These are phyloP conservation scores for Centropus bengalensis DNA, from an alignment of 2,113 vertebrate species.

Conservation along the genomic window DNA sequence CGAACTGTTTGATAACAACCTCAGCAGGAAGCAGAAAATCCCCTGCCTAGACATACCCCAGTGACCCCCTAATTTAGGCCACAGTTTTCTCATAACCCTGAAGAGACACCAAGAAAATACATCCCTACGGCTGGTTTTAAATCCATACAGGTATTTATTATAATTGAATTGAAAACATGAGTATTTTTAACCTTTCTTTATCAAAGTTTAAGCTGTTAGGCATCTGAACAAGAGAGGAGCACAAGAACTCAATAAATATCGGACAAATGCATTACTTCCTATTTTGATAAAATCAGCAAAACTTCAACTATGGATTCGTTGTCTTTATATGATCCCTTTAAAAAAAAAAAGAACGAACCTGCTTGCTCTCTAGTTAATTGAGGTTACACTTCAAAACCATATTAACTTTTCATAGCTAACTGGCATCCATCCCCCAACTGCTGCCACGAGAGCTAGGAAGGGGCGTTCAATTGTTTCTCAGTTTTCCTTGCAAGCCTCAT, in stretches of 20 bases:
- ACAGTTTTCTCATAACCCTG: not conserved
- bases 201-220: not conserved
- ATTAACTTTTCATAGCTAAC: not conserved
- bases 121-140: not conserved
- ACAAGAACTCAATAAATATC: not conserved
- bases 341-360: not conserved
- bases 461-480: not conserved
- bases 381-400: not conserved
- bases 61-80: not conserved
- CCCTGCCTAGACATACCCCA: not conserved
- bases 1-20: not conserved
- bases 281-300: not conserved
- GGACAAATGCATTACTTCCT: not conserved
- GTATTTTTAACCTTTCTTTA: not conserved
- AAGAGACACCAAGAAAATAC: not conserved
- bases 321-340: not conserved
- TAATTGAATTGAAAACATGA: not conserved
- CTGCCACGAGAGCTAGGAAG: not conserved
- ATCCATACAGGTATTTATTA: not conserved
- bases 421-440: not conserved
- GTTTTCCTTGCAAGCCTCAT: not conserved
- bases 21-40: not conserved
- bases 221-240: not conserved
- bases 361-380: not conserved
- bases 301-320: not conserved